A percentile compares a stretch with the other conserved stretches of the same genome.
These are phyloP conservation scores for Channa maculata DNA, from an alignment of 2,113 vertebrate genomes.

Conservation along the genomic window DNA sequence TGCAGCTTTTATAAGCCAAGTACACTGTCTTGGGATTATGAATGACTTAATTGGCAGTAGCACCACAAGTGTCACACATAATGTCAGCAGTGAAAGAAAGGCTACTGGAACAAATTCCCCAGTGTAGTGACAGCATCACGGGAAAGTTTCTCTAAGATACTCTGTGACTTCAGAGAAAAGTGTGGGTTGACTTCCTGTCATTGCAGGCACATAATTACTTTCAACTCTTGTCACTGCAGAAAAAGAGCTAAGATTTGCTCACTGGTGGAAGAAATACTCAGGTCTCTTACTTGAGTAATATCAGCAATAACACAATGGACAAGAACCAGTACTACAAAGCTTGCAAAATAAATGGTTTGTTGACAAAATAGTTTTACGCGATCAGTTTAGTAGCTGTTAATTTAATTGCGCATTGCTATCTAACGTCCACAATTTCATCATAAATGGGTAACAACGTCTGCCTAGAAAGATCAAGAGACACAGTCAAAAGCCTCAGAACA, in stretches of 20 bases:
- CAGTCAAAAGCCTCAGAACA: not conserved
- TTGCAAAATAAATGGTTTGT: too few species aligned
- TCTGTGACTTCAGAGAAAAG: constrained; percentile 51
- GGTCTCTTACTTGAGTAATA: not conserved
- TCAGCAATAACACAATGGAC: not conserved
- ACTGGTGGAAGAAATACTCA: not conserved
- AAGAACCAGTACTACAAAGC: too few species aligned
- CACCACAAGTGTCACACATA: constrained; percentile 44
- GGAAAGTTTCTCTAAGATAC: constrained; percentile 32
- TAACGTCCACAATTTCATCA: not conserved
- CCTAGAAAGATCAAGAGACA: too few species aligned
- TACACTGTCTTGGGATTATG: constrained; percentile 36
- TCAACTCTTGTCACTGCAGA: constrained; percentile 21
- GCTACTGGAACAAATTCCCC: constrained; percentile 50
- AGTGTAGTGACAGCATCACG: constrained; percentile 33
- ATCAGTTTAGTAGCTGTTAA: not conserved
- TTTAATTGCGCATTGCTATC: not conserved
- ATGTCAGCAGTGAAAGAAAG: constrained; percentile 57
- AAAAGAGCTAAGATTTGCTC: constrained; percentile 9
- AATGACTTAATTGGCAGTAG: constrained; percentile 63
- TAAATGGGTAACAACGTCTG: not conserved
- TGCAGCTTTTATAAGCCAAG: constrained; percentile 32
- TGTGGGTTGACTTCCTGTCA: constrained; percentile 60
- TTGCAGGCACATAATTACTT: constrained; percentile 38
- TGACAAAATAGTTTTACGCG: too few species aligned